A percentile compares a stretch with the other conserved stretches of the same genome.
Conservation (phyloP, 2,797 vertebrate species). For the Mormyrops attenuatus region DNA sequence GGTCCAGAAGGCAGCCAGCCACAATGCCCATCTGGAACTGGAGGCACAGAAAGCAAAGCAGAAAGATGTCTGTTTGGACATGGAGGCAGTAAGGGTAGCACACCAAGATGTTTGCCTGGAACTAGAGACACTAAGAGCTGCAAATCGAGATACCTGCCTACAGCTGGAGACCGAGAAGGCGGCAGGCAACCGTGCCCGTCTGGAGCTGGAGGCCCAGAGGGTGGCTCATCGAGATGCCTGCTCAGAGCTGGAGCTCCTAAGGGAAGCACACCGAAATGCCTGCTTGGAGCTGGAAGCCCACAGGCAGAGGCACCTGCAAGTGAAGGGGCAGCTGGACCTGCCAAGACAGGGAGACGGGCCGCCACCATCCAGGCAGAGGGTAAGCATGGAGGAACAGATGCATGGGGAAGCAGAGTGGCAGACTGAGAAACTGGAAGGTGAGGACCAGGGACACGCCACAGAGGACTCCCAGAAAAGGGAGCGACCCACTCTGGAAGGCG, state of each 20-base stretch:
- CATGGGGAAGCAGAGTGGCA: constrained; percentile 10
- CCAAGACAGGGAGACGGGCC: constrained; percentile 22
- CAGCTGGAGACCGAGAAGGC: neutral
- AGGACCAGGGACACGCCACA: neutral
- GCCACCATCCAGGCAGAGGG: neutral
- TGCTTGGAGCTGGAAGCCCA: constrained; percentile 40
- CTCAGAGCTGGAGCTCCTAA: constrained; percentile 47
- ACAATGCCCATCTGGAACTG: constrained; percentile 34
- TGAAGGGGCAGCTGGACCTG: constrained; percentile 31
- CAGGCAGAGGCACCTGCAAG: constrained; percentile 34
- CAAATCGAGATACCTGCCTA: neutral
- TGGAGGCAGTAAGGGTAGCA: neutral
- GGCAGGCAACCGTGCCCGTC: neutral
- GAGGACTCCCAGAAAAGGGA: constrained; percentile 28
- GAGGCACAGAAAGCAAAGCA: constrained; percentile 28
- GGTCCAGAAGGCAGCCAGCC: neutral
- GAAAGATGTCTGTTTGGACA: neutral
- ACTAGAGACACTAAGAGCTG: neutral
- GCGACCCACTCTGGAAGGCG: constrained; percentile 38
- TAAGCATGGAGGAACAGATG: constrained; percentile 19
- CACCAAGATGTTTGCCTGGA: neutral
- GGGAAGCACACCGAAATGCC: constrained; percentile 41
- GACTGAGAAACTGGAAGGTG: neutral
- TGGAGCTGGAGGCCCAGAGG: constrained; percentile 38
- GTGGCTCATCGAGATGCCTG: neutral